phyloP scores from a whole-genome alignment of 1,140 invertebrate genomes.

The Tribolium madens region DNA sequence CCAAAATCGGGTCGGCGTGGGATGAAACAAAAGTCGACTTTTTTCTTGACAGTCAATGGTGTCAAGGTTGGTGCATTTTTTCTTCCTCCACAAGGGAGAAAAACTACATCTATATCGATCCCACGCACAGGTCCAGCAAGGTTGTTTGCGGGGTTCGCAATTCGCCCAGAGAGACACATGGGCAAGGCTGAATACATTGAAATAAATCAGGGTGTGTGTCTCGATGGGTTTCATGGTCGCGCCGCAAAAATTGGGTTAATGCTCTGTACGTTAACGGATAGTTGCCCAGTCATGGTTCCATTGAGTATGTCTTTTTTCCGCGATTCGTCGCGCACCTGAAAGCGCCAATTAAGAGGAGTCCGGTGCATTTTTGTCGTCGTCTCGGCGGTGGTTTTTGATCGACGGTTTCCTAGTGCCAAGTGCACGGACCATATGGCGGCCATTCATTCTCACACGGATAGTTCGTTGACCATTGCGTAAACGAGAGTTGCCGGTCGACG shows the following conservation, averaged over 20 bases:
- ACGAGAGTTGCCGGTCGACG: slow-evolving; percentile 1
- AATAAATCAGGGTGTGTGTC: slow-evolving; percentile 17
- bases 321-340: slow-evolving; percentile 11
- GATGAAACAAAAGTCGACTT: background rate
- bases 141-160: background rate
- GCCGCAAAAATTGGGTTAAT: slow-evolving; percentile 11
- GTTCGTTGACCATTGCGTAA: slow-evolving; percentile 43
- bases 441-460: slow-evolving; percentile 9
- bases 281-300: slow-evolving; percentile 6
- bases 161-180: background rate
- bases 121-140: slow-evolving; percentile 1
- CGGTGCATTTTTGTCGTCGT: background rate
- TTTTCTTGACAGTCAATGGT: background rate
- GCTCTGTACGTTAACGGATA: slow-evolving; percentile 16
- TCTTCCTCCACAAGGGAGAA: background rate
- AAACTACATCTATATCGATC: background rate
- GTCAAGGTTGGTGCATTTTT: slow-evolving; percentile 1
- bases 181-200: background rate
- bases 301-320: background rate
- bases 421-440: slow-evolving; percentile 26
- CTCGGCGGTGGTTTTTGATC: background rate
- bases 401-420: slow-evolving; percentile 14
- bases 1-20: slow-evolving; percentile 9
- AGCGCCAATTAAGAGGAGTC: slow-evolving; percentile 1
- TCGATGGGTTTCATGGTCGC: background rate